phyloP scores from a whole-genome alignment of 2,888 invertebrate species.

The Biston stratarius region DNA sequence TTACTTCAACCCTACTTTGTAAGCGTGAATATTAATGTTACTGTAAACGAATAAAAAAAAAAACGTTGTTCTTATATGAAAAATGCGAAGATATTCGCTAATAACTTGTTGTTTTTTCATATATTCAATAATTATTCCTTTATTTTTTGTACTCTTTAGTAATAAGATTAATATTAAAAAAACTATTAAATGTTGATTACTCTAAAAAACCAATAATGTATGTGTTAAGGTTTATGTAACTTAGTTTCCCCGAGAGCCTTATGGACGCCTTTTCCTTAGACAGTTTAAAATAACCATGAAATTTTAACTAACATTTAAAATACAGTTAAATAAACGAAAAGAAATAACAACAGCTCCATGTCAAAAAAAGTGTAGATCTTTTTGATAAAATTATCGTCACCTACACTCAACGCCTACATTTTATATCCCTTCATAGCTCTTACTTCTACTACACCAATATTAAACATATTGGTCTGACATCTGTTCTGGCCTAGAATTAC shows the following conservation, averaged over 20 bases:
- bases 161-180: constrained; percentile 84
- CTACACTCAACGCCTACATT: constrained; percentile 58
- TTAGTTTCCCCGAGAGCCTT: constrained; percentile 85
- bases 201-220: constrained; percentile 84
- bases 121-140: constrained; percentile 86
- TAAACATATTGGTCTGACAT: constrained; percentile 57
- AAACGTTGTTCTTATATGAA: constrained; percentile 85
- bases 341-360: constrained; percentile 46
- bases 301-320: constrained; percentile 52
- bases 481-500: constrained; percentile 80
- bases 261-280: constrained; percentile 84
- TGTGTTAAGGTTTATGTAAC: constrained; percentile 81
- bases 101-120: constrained; percentile 85
- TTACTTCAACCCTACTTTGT: constrained; percentile 70
- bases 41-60: constrained; percentile 80
- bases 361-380: constrained; percentile 27
- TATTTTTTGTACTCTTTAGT: constrained; percentile 87
- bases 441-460: constrained; percentile 58
- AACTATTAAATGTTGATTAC: constrained; percentile 86
- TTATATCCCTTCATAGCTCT: constrained; percentile 61
- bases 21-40: constrained; percentile 78
- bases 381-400: constrained; percentile 60
- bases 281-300: constrained; percentile 63
- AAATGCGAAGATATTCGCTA: constrained; percentile 80
- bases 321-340: constrained; percentile 54